These are phyloP conservation scores for Anastatus disparis DNA, from an alignment of 1,140 invertebrate genomes.

Conservation along the genomic window DNA sequence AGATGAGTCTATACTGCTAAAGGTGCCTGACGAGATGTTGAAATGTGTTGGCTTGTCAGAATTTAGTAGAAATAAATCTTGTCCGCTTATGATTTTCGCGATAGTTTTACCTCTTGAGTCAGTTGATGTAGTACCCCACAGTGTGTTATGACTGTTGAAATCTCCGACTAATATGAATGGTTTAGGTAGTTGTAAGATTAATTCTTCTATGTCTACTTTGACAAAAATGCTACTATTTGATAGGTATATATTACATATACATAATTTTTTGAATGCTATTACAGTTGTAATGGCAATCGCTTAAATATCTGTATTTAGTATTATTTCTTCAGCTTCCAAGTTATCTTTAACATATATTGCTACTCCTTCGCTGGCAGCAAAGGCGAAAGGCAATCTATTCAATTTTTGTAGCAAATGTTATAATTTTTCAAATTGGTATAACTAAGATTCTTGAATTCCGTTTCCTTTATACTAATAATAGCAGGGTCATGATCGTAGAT, in stretches of 20 bases:
- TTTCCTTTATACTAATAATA: conserved; percentile 38
- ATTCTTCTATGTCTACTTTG: conserved; percentile 40
- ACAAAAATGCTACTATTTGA: conserved; percentile 31
- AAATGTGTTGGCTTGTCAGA: conserved; percentile 47
- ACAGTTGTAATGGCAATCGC: not conserved
- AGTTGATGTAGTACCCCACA: conserved; percentile 51
- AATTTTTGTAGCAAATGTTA: conserved; percentile 16
- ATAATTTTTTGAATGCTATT: not conserved
- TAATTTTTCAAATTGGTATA: not conserved
- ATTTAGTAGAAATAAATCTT: conserved; percentile 43
- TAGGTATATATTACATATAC: conserved; percentile 30
- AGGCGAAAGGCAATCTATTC: not conserved
- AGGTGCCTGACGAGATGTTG: conserved; percentile 40
- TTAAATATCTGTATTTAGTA: conserved; percentile 26
- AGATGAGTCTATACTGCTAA: conserved; percentile 49
- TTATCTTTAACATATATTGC: conserved; percentile 47
- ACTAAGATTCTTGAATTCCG: conserved; percentile 34
- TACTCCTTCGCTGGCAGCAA: conserved; percentile 48
- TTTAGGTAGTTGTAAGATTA: conserved; percentile 49
- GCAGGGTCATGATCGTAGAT: too few species aligned
- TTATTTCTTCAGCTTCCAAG: conserved; percentile 39
- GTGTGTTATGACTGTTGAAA: conserved; percentile 52
- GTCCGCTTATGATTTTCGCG: conserved; percentile 41
- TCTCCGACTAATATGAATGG: conserved; percentile 54
- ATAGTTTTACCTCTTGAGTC: conserved; percentile 51